phyloP scores from a whole-genome alignment of 2,113 vertebrate species.

The western clawed frog (Xenopus tropicalis) region UCB_Xtro_10.0 CM004443.2:14367001-14367500 shows the following conservation, averaged over 20 bases:
- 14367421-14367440: too few relatives aligned
- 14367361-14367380: too few relatives aligned
- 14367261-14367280: not conserved
- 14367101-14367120: conserved; percentile 24
- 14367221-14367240: conserved; percentile 18
- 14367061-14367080: conserved; percentile 3
- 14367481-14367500: too few relatives aligned
- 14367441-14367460: too few relatives aligned
- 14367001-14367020: not conserved
- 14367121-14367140: not conserved
- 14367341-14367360: too few relatives aligned
- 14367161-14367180: conserved; percentile 16
- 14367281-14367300: not conserved
- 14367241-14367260: conserved; percentile 34
- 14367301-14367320: too few relatives aligned
- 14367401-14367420: too few relatives aligned
- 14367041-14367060: not conserved
- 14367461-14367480: too few relatives aligned
- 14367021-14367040: not conserved
- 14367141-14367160: not conserved
- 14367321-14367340: too few relatives aligned
- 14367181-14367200: conserved; percentile 3
- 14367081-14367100: not conserved
- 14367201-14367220: conserved; percentile 5
- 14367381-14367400: too few relatives aligned